Percentiles rank a stretch among this genome's conserved stretches.
phyloP scores from a whole-genome alignment of 2,888 invertebrate genomes.

The Xanthia togata region DNA sequence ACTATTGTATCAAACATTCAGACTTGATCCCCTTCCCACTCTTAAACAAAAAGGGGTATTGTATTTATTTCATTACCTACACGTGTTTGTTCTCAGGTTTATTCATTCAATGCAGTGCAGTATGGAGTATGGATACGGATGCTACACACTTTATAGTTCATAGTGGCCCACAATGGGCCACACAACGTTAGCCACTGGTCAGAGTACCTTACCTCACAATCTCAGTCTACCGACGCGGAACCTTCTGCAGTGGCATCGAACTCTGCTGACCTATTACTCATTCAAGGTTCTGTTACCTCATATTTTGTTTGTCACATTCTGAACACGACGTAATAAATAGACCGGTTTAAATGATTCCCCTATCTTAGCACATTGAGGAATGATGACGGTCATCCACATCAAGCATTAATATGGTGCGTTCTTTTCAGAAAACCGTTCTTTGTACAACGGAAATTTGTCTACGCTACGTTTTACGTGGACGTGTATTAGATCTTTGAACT shows the following conservation, averaged over 20 bases:
- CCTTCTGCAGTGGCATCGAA: constrained; percentile 22
- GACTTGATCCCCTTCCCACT: background rate
- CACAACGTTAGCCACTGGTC: constrained; percentile 1
- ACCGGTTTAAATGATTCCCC: constrained; percentile 25
- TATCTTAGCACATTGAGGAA: constrained; percentile 20
- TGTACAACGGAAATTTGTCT: background rate
- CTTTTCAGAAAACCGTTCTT: background rate
- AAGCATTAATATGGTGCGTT: background rate
- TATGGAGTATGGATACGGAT: background rate
- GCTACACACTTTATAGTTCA: background rate
- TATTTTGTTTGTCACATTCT: constrained; percentile 32
- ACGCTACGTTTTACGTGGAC: background rate
- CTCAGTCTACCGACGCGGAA: constrained; percentile 30
- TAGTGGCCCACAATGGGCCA: too few species aligned
- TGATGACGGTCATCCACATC: background rate
- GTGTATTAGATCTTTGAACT: background rate
- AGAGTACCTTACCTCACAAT: background rate
- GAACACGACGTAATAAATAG: constrained; percentile 31
- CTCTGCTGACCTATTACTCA: constrained; percentile 44
- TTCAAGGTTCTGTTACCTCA: constrained; percentile 50
- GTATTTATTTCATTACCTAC: constrained; percentile 10
- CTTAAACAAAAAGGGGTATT: background rate
- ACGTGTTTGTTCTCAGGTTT: background rate
- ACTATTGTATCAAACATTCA: constrained; percentile 10
- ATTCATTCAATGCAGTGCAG: background rate